phyloP scores from a whole-genome alignment of 2,113 vertebrate genomes.

The Xenus cinereus region DNA sequence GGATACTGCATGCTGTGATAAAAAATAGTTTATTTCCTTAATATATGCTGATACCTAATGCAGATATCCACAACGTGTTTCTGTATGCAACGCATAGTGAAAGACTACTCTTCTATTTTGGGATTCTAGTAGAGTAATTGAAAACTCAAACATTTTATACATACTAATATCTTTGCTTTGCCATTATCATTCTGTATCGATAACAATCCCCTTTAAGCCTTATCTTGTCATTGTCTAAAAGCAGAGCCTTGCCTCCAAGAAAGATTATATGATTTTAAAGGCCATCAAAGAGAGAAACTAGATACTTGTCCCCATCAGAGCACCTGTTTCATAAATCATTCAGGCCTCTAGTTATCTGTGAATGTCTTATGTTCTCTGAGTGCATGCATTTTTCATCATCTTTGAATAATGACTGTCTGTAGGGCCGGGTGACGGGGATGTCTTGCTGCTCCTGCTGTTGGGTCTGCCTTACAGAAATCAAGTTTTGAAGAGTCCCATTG shows the following conservation, averaged over 20 bases:
- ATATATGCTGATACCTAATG: background rate
- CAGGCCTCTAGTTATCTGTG: constrained; percentile 18
- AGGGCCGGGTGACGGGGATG: background rate
- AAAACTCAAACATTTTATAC: background rate
- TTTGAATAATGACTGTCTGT: constrained; percentile 9
- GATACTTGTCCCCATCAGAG: constrained; percentile 27
- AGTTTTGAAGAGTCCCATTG: background rate
- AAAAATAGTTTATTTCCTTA: background rate
- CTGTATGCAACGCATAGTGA: background rate
- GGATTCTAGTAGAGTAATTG: background rate
- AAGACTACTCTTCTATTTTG: background rate
- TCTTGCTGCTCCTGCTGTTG: background rate
- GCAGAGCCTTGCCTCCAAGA: background rate
- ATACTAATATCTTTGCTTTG: background rate
- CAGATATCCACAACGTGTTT: background rate
- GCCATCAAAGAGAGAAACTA: constrained; percentile 11
- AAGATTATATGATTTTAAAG: constrained; percentile 23
- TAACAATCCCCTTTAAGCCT: background rate
- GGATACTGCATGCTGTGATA: background rate
- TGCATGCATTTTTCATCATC: constrained; percentile 63
- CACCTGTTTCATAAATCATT: constrained; percentile 66
- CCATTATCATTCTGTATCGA: background rate
- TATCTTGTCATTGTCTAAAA: background rate
- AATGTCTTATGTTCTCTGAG: background rate
- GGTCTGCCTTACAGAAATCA: background rate